Base-by-base conservation (phyloP, 2,888 invertebrate genomes). In the Rotaria magnacalcarata region DNA sequence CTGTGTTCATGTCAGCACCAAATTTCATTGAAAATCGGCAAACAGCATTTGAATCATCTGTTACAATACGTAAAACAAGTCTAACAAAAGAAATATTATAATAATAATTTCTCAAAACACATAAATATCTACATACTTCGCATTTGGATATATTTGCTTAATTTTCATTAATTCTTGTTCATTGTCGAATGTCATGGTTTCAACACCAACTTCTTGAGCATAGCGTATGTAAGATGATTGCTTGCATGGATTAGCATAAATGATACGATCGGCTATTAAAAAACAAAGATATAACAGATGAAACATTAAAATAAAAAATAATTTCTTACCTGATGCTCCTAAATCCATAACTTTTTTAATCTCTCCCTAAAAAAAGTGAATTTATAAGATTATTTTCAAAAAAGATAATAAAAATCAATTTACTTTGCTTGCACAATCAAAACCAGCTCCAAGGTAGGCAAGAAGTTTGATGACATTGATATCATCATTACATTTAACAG, bases 401-500 rank as follows among this genome's bases (percentile, higher is more conserved):
- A 80, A 10, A 43, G 16, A 50, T 14, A 11, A 50, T 50, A 3
- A 7, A 43, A 80, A n/a, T 19, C 4, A n/a, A 24, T 80, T 43
- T 80, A 80, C 80, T 47, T 96, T 96, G 88, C 97, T 97, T 85
- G 98, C 98, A 92, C 98, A 99, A 92, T 99, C 98, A 92, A 99
- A 99, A 88, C 95, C 95, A 75, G 94, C 93, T 85, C 97, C 98
- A 88, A 97, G 93, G 50, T 95, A 94, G 43, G 96, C 96, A 89
- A 99, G 93, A 11, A 95, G 93, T 86, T 89, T 93, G 88, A 99
- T 92, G 87, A 99, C 93, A 88, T 94, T 92, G 86, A 93, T 93
- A 90, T 95, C 95, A 90, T 96, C 96, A 92, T 99, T 98, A 92
- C 98, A 99, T 91, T 99, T 99, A 88, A 99, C 96, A 89, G 98